Base-by-base conservation (phyloP, 2,113 vertebrate genomes). In the Trogon surrucura region DNA sequence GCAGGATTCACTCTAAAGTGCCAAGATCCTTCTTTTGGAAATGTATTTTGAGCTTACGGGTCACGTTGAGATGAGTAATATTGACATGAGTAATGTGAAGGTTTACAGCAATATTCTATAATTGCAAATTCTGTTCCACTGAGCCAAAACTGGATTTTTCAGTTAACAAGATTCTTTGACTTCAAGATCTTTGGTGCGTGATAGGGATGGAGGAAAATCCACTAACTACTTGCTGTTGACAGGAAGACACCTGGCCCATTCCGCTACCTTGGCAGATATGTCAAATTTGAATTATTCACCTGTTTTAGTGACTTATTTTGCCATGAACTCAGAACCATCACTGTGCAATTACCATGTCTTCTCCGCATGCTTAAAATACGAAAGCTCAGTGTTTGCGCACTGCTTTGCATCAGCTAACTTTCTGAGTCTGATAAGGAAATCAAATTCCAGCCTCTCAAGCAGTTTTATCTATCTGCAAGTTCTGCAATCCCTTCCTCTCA, bases 351-450 rank as follows among this genome's bases (percentile, higher is more conserved):
- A 84, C 83, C 9, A 67, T 67, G 80, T 80, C 62, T 78, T 88
- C 77, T 88, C 38, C 50, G 45, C 80, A 38, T 85, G 73, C 65
- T 91, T 84, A 80, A 96, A 93, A 88, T 71, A 57, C 5, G 17
- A 41, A 36, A 62, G 32, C 38, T 88, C 64, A 67, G 30, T 45
- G 38, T 81, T 82, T 75, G 88, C 9, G 0, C 41, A 62, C 38
- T 74, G 73, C 75, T 95, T 95, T 79, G 26, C 81, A 70, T 71
- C 54, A 45, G 30, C 57, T 82, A 82, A 81, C 45, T 27, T 85
- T 77, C 50, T 44, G 21, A 71, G 69, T 32, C 74, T 57, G 94
- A 93, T 96, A 97, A 96, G 93, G 64, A 90, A 96, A 96, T 91
- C 48, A 85, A 71, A 94, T 95, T 95, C 71, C 22, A 88, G 58